Evolutionary conservation across 1,140 invertebrate genomes (phyloP), one percentile per base, ranked within the genome.

Genomic region (Drosophila varians): DNA sequence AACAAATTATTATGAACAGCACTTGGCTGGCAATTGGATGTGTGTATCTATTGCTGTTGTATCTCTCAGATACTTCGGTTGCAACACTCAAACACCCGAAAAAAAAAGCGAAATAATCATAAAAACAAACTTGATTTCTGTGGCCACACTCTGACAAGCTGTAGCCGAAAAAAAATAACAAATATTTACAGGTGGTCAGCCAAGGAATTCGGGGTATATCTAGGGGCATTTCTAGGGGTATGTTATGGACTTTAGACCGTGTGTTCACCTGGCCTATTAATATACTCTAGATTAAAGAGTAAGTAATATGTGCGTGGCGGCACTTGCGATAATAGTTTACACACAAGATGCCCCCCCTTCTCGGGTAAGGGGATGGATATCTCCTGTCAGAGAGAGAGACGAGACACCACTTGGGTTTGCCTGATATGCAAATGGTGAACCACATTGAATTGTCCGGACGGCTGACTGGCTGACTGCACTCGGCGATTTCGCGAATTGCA

Each of bases 1-100:
- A 76, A 86, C 82, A 80, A 86, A 86, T 86, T 86, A 87, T 86
- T 74, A 80, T 78, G 77, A 70, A 65, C 80, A 86, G 58, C 69
- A 72, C 56, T 72, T 52, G 62, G 26, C 69, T 72, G 45, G 74
- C 74, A 62, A 69, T 69, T 78, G 69, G 69, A 55, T 79, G 74
- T 78, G 64, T 49, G 48, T 62, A 58, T 71, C 19, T 34, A 25
- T 53, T 25, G 51, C 31, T 48, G 49, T 31, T 62, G 31, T 25
- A 28, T 36, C 42, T 43, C 26, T 21, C 34, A 14, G 62, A 14
- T 43, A 4, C 14, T 21, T 21, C 23, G 31, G 68, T 79, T 84
- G 79, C 80, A 86, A 84, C 78, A 78, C 76, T 52, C 56, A 53
- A 73, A 61, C 69, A 73, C 68, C 54, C 70, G n/a, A n/a, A n/a